Percentiles rank a stretch among this genome's conserved stretches.
Conservation (phyloP, 2,797 vertebrate species). For the Sarcoramphus papa region DNA sequence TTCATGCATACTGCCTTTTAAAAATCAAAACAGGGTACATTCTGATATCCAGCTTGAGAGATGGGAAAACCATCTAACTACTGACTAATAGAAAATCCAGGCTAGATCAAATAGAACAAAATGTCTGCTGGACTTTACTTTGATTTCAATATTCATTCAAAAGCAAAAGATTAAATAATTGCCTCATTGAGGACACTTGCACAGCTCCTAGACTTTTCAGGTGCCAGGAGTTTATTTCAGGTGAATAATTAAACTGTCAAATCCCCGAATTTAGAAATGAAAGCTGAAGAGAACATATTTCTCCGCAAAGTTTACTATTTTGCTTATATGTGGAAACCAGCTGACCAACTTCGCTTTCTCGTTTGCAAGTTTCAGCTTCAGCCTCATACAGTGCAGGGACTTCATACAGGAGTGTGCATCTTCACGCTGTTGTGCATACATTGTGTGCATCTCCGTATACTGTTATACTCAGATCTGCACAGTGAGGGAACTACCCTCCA, state of each 20-base stretch:
- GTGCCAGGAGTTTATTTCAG: not conserved
- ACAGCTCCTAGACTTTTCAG: not conserved
- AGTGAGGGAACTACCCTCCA: not conserved
- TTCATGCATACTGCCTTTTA: not conserved
- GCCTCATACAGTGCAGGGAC: not conserved
- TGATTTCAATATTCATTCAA: not conserved
- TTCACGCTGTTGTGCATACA: fast-evolving
- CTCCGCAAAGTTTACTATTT: not conserved
- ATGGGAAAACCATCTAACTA: not conserved
- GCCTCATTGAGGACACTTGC: not conserved
- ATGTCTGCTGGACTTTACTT: not conserved
- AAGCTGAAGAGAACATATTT: not conserved
- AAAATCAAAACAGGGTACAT: not conserved
- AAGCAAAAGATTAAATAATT: not conserved
- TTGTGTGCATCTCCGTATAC: not conserved
- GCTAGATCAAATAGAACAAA: conserved; percentile 13
- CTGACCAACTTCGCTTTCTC: not conserved
- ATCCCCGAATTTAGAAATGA: not conserved
- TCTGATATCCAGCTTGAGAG: not conserved
- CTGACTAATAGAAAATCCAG: not conserved
- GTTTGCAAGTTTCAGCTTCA: not conserved
- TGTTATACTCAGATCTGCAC: not conserved
- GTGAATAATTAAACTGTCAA: not conserved
- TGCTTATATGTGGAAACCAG: not conserved
- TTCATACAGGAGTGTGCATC: not conserved